Evolutionary conservation across 2,113 vertebrate species (phyloP).

Genomic region (Hypomesus transpacificus): DNA sequence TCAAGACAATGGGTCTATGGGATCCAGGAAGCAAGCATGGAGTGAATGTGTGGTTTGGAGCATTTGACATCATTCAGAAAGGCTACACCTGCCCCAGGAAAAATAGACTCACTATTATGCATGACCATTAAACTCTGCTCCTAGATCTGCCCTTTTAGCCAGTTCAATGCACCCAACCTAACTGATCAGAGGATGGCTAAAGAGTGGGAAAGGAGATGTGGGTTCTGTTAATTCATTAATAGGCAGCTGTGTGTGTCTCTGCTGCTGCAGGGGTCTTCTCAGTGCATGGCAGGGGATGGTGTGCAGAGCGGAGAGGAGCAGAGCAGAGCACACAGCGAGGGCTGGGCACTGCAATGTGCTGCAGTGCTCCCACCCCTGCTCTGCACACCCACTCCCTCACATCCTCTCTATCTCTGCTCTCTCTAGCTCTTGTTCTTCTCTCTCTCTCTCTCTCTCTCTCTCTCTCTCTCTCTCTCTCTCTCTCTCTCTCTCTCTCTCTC

Average conservation of each 20-base stretch:
- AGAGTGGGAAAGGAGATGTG: background rate
- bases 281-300: slow-evolving; percentile 66
- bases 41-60: background rate
- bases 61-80: too few species aligned
- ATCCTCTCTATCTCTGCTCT: slow-evolving; percentile 19
- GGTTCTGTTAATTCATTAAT: slow-evolving; percentile 24
- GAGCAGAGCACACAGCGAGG: slow-evolving; percentile 54
- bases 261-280: slow-evolving; percentile 68
- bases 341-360: slow-evolving; percentile 74
- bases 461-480: slow-evolving; percentile 47
- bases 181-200: too few species aligned
- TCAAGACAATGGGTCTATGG: slow-evolving; percentile 22
- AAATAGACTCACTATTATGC: too few species aligned
- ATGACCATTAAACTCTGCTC: too few species aligned
- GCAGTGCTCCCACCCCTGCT: slow-evolving; percentile 58
- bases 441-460: slow-evolving; percentile 39
- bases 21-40: slow-evolving; percentile 1
- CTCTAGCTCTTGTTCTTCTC: slow-evolving; percentile 35
- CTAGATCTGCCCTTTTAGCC: too few species aligned
- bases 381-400: slow-evolving; percentile 65
- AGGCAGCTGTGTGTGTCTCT: slow-evolving; percentile 42
- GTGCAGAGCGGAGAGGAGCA: slow-evolving; percentile 39
- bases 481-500: slow-evolving; percentile 30
- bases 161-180: too few species aligned
- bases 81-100: too few species aligned